Conservation (phyloP, 2,888 invertebrate species). For the Drosophila demipolita region DNA sequence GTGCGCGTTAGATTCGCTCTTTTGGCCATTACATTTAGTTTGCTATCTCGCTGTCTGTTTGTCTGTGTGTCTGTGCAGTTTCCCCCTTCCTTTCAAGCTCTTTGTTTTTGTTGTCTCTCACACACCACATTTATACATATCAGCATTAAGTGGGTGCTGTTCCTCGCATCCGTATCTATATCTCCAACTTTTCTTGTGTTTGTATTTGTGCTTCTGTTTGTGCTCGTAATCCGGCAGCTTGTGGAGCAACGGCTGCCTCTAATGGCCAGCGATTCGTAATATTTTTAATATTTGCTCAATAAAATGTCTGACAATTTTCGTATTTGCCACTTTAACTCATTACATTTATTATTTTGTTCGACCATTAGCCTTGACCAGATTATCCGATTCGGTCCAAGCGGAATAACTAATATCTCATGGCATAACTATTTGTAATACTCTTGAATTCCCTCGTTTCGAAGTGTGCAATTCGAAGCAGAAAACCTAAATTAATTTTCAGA, state of each 20-base stretch:
- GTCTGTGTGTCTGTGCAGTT: conserved; percentile 7
- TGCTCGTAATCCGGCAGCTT: conserved; percentile 33
- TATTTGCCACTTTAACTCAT: conserved; percentile 74
- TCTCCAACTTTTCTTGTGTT: conserved; percentile 16
- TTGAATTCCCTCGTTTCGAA: background rate
- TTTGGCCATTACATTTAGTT: conserved; percentile 75
- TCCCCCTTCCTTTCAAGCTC: conserved; percentile 1
- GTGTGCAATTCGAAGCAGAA: too few relatives aligned
- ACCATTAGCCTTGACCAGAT: conserved; percentile 35
- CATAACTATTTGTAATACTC: background rate
- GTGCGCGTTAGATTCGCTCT: conserved; percentile 55
- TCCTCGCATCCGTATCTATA: conserved; percentile 25
- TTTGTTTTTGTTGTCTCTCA: conserved; percentile 17
- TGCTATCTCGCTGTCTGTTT: conserved; percentile 48
- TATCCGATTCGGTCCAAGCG: conserved; percentile 40
- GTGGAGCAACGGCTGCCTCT: conserved; percentile 67
- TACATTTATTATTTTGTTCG: conserved; percentile 72
- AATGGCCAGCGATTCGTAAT: conserved; percentile 79
- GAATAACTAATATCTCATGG: conserved; percentile 12
- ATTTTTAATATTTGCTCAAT: conserved; percentile 81
- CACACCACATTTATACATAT: conserved; percentile 62
- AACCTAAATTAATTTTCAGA: background rate
- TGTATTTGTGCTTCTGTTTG: conserved; percentile 28
- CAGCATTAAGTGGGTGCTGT: conserved; percentile 68
- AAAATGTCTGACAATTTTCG: conserved; percentile 77